Evolutionary conservation across 92 coral and sea anemone genomes (phyloP).

Genomic region (Siderastrea siderea): DNA sequence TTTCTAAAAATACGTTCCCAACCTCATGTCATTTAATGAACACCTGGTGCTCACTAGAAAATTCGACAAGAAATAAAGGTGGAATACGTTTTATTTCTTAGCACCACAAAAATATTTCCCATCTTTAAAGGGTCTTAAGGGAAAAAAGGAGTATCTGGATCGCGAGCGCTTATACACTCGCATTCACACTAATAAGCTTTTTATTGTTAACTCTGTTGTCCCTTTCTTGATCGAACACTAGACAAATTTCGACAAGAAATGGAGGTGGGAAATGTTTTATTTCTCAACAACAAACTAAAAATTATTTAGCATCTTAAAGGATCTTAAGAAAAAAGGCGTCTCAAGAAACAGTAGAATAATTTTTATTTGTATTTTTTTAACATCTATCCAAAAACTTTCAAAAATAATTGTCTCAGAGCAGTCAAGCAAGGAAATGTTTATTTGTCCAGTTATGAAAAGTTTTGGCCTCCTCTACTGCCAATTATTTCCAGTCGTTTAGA

Average conservation of each 20-base stretch:
- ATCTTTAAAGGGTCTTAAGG: not conserved
- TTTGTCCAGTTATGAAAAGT: slow-evolving; percentile 20
- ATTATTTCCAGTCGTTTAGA: not conserved
- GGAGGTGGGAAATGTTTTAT: not conserved
- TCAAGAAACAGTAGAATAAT: not conserved
- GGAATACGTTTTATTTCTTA: too few relatives aligned
- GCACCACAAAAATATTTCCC: too few relatives aligned
- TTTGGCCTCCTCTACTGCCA: not conserved
- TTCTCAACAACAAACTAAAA: slow-evolving; percentile 1
- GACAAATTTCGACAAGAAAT: too few relatives aligned
- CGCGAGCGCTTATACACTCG: not conserved
- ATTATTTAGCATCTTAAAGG: slow-evolving; percentile 14
- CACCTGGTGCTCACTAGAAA: too few relatives aligned
- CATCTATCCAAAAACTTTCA: slow-evolving; percentile 7
- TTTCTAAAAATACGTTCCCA: too few relatives aligned
- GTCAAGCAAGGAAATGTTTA: not conserved
- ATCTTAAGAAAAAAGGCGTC: not conserved
- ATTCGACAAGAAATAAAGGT: too few relatives aligned
- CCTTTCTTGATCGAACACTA: not conserved
- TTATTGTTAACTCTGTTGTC: not conserved
- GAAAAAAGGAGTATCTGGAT: not conserved
- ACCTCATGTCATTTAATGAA: too few relatives aligned
- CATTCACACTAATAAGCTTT: not conserved
- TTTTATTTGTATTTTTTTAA: not conserved
- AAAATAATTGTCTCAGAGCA: not conserved